Base-by-base conservation (phyloP, 2,113 vertebrate species). In the Onychostruthus taczanowskii region DNA sequence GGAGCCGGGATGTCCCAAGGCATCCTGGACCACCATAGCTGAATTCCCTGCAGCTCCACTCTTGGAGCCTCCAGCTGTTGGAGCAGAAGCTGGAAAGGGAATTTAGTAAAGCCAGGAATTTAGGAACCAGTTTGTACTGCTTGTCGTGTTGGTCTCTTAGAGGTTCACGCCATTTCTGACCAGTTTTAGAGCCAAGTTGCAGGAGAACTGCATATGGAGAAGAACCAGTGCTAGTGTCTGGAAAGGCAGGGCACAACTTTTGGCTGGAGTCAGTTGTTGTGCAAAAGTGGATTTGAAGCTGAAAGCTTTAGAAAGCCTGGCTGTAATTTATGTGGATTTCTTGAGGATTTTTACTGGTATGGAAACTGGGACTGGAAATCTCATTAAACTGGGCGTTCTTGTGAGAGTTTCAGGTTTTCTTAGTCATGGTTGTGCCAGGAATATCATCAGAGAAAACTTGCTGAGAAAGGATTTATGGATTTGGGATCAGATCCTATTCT, bases 361-460 rank as follows among this genome's bases (percentile, higher is more conserved):
- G 93, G 93, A 96, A 96, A 95, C 58, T 53, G 73, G 86, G 86
- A 78, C 93, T 95, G 94, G 90, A 97, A 95, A 96, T 95, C 88
- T 96, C 94, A 94, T 97, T 97, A 96, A 96, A 90, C 31, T 84
- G 86, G 93, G 86, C 24, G 62, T 92, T 93, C 92, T 94, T 97
- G 76, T 90, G 92, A 94, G 93, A 87, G 90, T 95, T 96, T 91
- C 92, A 95, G 93, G 69, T 66, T 96, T 95, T 97, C 90, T 93
- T 75, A 76, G 93, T 95, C 90, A 30, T 90, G 85, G 69, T 49
- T 96, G 75, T 94, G 92, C 96, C 95, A 96, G 95, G 92, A 96
- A 96, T 95, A 97, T 89, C 93, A 90, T 94, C 68, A 87, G 83
- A 94, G 90, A 44, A 72, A 96, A 93, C 79, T 95, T 17, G 19